phyloP scores from a whole-genome alignment of 2,888 invertebrate genomes.

The Mantis religiosa region DNA sequence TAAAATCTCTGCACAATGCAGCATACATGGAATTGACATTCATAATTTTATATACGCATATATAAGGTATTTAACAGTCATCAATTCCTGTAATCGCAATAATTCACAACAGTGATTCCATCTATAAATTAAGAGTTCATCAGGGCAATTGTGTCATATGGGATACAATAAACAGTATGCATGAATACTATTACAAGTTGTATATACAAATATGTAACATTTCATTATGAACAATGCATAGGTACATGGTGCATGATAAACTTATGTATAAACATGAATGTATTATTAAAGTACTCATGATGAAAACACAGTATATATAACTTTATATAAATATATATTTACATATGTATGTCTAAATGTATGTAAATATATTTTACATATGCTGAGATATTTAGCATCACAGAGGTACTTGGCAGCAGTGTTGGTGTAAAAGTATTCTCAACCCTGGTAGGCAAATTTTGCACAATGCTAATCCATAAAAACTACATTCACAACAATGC shows the following conservation, averaged over 20 bases:
- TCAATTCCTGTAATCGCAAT: conserved; percentile 2
- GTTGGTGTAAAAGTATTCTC: not conserved
- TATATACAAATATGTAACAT: not conserved
- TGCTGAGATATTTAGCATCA: not conserved
- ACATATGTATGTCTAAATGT: conserved; percentile 1
- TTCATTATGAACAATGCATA: not conserved
- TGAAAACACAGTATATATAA: conserved; percentile 15
- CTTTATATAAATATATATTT: conserved; percentile 2
- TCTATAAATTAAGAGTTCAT: not conserved
- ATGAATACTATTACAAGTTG: not conserved
- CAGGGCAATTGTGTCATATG: not conserved
- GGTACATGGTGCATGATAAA: not conserved
- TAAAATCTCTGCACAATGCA: not conserved
- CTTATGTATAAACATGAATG: conserved; percentile 1
- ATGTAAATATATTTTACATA: conserved; percentile 3
- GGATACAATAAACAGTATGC: not conserved
- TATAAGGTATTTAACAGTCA: not conserved
- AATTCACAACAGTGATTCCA: not conserved
- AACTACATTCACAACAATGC: not conserved
- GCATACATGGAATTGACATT: conserved; percentile 9
- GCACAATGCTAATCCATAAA: not conserved
- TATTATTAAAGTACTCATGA: conserved; percentile 8
- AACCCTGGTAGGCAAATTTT: not conserved
- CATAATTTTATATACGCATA: not conserved
- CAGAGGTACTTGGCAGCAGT: conserved; percentile 17